Evolutionary conservation across 1,140 invertebrate genomes (phyloP).

Genomic region (Magallana gigas): DNA sequence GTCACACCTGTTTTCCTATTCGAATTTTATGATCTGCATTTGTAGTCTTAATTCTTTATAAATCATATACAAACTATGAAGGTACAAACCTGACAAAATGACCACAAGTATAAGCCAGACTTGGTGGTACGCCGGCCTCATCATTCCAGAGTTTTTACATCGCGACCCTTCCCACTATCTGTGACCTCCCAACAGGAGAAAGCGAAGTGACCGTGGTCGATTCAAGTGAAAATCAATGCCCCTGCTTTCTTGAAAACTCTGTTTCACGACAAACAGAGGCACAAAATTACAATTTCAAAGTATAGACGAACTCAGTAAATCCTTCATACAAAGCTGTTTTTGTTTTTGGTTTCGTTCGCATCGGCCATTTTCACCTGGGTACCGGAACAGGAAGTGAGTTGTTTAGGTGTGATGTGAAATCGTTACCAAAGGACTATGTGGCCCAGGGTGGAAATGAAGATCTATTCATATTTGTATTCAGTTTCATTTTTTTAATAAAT

Average conservation of each 20-base stretch:
- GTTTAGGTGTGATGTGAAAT: background rate
- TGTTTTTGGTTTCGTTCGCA: constrained; percentile 3
- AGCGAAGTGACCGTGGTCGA: background rate
- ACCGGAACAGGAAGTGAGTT: background rate
- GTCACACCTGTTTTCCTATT: too few species aligned
- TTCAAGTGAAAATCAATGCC: background rate
- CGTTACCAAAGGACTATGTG: background rate
- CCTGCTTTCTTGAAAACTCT: background rate
- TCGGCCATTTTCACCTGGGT: background rate
- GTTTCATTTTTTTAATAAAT: too few species aligned
- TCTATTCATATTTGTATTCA: too few species aligned
- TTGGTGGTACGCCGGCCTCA: constrained; percentile 12
- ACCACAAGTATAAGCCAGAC: constrained; percentile 18
- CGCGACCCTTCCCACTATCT: constrained; percentile 7
- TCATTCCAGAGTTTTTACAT: constrained; percentile 1
- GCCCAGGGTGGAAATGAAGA: too few species aligned
- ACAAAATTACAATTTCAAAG: background rate
- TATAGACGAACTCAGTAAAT: background rate
- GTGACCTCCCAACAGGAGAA: background rate
- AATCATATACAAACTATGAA: too few species aligned
- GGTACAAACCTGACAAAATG: background rate
- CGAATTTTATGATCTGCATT: too few species aligned
- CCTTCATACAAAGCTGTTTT: background rate
- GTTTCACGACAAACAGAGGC: background rate
- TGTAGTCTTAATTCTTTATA: too few species aligned